Base-by-base conservation (phyloP, 2,113 vertebrate species). In the Rhinogobius similis region DNA sequence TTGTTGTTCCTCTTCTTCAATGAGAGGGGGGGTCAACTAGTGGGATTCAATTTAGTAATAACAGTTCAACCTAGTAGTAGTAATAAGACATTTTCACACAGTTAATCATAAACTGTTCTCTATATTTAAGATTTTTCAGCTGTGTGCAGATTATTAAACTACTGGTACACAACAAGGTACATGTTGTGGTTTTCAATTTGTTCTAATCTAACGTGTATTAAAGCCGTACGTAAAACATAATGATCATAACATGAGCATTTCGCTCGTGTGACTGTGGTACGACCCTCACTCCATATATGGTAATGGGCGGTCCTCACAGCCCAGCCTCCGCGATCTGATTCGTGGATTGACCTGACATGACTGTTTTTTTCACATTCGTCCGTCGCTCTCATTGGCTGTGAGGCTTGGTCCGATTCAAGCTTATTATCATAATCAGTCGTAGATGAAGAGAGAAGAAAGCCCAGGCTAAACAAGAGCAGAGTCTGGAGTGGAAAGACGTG, bases 321-420 rank as follows among this genome's bases (percentile, higher is more conserved):
- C 63, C 74, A 52, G 63, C 75, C 27, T 62, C 65, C 23, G 0
- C 16, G 23, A n/a, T 76, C 24, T 85, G 85, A 93, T 93, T 93
- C 91, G 91, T 50, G 0, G 1, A 24, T 0, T 0, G 0, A 68
- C 38, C 88, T 92, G 92, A 92, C 87, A 91, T 89, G 91, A 92
- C 89, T 38, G 36, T 26, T 83, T 78, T 86, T 82, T 73, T 62
- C 9, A 10, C 9, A 13, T 39, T 26, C 26, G 23, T 70, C 23
- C 0, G 5, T 14, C 27, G 21, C 63, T 74, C 74, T 79, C 75
- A 93, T 93, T 93, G 93, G 92, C 38, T 50, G 0, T 0, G 12
- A 58, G 55, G 59, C 83, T 93, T 93, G 90, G 92, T 93, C 85
- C 91, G 91, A 93, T 93, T 88, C 85, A 69, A 53, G 70, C 70